Evolutionary conservation across 1,140 invertebrate species (phyloP).

Genomic region (Sitodiplosis mosellana): DNA sequence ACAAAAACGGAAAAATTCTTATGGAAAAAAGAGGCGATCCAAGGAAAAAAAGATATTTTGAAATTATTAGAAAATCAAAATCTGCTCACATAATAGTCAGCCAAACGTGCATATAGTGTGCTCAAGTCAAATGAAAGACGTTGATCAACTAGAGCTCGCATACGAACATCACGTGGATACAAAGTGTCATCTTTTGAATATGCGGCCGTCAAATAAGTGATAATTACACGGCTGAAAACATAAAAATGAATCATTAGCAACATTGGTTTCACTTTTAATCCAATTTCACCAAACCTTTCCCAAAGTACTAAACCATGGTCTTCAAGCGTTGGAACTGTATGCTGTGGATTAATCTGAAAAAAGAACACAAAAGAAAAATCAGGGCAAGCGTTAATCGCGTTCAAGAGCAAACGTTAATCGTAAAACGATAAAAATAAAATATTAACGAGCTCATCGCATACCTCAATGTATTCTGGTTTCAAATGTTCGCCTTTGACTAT

Average conservation of each 20-base stretch:
- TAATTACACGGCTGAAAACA: slow-evolving; percentile 41
- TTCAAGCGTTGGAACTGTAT: slow-evolving; percentile 47
- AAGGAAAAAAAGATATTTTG: too few species aligned
- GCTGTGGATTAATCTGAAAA: slow-evolving; percentile 39
- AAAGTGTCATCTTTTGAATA: slow-evolving; percentile 44
- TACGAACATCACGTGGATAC: slow-evolving; percentile 45
- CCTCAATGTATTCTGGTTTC: slow-evolving; percentile 28
- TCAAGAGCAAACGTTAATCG: too few species aligned
- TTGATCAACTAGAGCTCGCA: slow-evolving; percentile 48
- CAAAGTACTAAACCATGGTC: slow-evolving; percentile 42
- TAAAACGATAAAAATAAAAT: too few species aligned
- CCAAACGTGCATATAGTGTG: slow-evolving; percentile 36
- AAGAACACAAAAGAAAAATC: neutral
- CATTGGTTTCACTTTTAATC: neutral
- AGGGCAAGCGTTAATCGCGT: too few species aligned
- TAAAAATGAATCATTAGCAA: too few species aligned
- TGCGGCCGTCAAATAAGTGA: slow-evolving; percentile 46
- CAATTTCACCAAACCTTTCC: slow-evolving; percentile 28
- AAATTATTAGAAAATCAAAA: neutral
- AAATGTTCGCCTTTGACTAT: slow-evolving; percentile 30
- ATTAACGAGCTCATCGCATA: slow-evolving; percentile 7
- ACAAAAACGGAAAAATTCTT: too few species aligned
- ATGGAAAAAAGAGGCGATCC: too few species aligned
- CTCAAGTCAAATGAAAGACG: slow-evolving; percentile 53
- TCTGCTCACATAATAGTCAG: slow-evolving; percentile 28